These are phyloP conservation scores for Bursaphelenchus mucronatus DNA, from an alignment of 1,140 invertebrate species.

Conservation along the genomic window DNA sequence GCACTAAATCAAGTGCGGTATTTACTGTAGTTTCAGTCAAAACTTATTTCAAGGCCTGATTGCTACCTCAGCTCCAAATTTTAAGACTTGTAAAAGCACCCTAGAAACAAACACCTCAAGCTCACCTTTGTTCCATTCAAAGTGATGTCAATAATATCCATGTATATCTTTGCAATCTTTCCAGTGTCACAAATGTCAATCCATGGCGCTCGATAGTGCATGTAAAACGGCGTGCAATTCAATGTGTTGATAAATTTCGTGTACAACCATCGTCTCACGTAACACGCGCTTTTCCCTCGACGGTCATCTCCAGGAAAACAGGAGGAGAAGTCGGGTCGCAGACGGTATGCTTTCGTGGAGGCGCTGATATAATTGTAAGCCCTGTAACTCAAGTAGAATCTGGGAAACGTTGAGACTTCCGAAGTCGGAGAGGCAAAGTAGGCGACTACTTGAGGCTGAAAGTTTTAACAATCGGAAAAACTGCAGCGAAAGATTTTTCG, in stretches of 20 bases:
- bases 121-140: conserved; percentile 17
- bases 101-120: too few species aligned
- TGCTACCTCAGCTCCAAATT: too few species aligned
- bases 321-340: background rate
- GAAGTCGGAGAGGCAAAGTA: too few species aligned
- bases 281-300: conserved; percentile 6
- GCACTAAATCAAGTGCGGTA: conserved; percentile 11
- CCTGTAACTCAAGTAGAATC: conserved; percentile 7
- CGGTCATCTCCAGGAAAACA: conserved; percentile 11
- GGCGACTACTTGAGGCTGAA: too few species aligned
- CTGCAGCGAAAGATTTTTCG: too few species aligned
- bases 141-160: background rate
- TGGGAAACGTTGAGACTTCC: conserved; percentile 7
- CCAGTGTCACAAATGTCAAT: conserved; percentile 7
- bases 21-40: too few species aligned
- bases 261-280: conserved; percentile 7
- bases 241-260: background rate
- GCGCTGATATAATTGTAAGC: conserved; percentile 13
- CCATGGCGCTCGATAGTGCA: conserved; percentile 2
- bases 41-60: too few species aligned
- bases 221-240: conserved; percentile 19
- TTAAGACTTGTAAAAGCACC: too few species aligned
- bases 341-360: background rate
- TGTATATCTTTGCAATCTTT: conserved; percentile 2
- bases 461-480: too few species aligned